Conservation (phyloP, 2,888 invertebrate species). For the Cantharis rufa region DNA sequence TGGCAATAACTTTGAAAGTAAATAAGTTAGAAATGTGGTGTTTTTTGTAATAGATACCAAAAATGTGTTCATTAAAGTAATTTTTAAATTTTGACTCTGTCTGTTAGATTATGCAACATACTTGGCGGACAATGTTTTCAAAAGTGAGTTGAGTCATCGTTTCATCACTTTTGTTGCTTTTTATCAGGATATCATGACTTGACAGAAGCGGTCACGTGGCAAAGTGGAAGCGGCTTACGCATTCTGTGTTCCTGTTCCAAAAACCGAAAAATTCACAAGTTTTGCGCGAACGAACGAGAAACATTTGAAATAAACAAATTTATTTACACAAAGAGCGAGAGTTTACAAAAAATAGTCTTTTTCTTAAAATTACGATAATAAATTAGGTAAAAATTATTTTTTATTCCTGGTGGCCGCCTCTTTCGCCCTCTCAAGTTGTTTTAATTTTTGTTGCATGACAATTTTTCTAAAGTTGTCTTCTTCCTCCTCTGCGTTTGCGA, state of each 20-base stretch:
- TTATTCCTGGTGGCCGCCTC: conserved; percentile 42
- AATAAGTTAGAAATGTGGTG: too few species aligned
- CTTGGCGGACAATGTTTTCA: not conserved
- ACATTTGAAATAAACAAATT: not conserved
- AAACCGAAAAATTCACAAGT: not conserved
- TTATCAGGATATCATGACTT: not conserved
- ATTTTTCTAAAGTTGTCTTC: conserved; percentile 50
- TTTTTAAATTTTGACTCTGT: not conserved
- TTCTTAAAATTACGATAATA: not conserved
- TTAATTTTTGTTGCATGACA: conserved; percentile 50
- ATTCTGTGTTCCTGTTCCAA: not conserved
- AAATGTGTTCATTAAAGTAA: not conserved
- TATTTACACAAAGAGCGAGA: not conserved
- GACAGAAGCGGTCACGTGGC: not conserved
- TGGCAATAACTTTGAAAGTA: too few species aligned
- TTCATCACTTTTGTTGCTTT: not conserved
- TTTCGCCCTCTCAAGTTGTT: conserved; percentile 51
- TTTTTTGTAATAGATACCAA: not conserved
- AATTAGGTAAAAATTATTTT: too few species aligned
- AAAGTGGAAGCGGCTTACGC: not conserved
- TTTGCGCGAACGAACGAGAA: not conserved
- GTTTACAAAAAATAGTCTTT: not conserved
- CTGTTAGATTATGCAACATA: not conserved
- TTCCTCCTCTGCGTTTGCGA: conserved; percentile 43
- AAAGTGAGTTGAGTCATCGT: not conserved